These are phyloP conservation scores for Zootermopsis nevadensis DNA, from an alignment of 2,888 invertebrate species.

Conservation along the genomic window DNA sequence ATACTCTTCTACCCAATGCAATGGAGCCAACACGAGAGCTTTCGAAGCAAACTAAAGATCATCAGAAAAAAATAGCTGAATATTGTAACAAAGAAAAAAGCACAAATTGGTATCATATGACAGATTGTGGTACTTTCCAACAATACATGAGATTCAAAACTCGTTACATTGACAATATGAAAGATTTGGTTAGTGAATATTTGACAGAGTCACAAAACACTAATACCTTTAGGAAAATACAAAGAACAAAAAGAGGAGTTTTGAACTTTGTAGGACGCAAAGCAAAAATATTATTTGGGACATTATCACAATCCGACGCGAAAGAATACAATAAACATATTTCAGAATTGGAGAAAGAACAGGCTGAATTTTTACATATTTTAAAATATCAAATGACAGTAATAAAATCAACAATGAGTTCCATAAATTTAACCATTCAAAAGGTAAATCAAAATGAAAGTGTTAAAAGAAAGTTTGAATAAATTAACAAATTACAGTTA, in stretches of 20 bases:
- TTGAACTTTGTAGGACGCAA: background rate
- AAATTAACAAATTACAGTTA: background rate
- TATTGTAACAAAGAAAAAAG: background rate
- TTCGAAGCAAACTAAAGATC: constrained; percentile 9
- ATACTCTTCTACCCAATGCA: constrained; percentile 2
- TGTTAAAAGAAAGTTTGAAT: background rate
- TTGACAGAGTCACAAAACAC: too few relatives aligned
- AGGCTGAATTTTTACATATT: too few relatives aligned
- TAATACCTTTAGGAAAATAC: background rate
- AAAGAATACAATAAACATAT: background rate
- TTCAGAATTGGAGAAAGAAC: too few relatives aligned
- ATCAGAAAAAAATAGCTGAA: constrained; percentile 14
- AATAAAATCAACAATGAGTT: background rate
- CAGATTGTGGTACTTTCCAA: background rate
- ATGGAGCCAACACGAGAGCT: constrained; percentile 15
- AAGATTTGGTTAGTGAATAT: constrained; percentile 1
- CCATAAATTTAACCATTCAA: background rate
- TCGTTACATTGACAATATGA: background rate
- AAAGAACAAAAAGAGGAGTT: background rate
- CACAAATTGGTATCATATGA: constrained; percentile 13
- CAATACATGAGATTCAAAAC: constrained; percentile 11
- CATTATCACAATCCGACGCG: too few relatives aligned
- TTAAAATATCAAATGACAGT: too few relatives aligned
- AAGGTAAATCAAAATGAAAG: background rate
- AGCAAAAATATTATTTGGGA: background rate